Percentiles rank a stretch among this genome's conserved stretches.
phyloP scores from a whole-genome alignment of 2,113 vertebrate genomes.

The Daubentonia madagascariensis region DNA sequence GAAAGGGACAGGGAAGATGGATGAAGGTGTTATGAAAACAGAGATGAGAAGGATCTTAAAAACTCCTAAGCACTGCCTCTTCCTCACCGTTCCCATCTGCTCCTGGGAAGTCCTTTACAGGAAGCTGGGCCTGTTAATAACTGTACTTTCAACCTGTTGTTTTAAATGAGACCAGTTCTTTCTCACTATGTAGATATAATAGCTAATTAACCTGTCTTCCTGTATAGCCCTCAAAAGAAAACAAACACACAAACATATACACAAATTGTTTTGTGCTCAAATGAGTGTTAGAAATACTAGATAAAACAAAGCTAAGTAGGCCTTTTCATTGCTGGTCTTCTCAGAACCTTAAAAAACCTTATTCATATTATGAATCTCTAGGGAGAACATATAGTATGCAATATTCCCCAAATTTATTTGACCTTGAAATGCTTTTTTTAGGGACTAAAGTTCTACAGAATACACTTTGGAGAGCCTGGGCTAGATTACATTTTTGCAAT shows the following conservation, averaged over 20 bases:
- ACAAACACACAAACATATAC: neutral
- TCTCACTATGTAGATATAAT: neutral
- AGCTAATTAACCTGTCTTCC: neutral
- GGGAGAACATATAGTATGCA: neutral
- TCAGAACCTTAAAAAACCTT: neutral
- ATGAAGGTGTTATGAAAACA: slow-evolving; percentile 45
- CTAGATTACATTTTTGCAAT: neutral
- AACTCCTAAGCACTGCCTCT: neutral
- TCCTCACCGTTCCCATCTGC: neutral
- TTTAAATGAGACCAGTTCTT: neutral
- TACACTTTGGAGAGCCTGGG: neutral
- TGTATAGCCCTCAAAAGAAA: neutral
- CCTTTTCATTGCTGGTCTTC: neutral
- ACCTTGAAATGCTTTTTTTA: neutral
- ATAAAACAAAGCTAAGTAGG: neutral
- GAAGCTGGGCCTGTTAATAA: neutral
- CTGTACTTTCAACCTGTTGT: neutral
- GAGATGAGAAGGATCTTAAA: slow-evolving; percentile 3
- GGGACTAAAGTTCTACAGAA: neutral
- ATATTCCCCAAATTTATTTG: neutral
- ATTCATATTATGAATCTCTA: neutral
- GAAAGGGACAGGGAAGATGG: slow-evolving; percentile 30
- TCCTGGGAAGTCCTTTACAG: neutral
- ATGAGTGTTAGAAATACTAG: neutral
- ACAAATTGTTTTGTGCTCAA: neutral